Base-by-base conservation (phyloP, 1,140 invertebrate genomes). In the Psilanteris sp. region DNA sequence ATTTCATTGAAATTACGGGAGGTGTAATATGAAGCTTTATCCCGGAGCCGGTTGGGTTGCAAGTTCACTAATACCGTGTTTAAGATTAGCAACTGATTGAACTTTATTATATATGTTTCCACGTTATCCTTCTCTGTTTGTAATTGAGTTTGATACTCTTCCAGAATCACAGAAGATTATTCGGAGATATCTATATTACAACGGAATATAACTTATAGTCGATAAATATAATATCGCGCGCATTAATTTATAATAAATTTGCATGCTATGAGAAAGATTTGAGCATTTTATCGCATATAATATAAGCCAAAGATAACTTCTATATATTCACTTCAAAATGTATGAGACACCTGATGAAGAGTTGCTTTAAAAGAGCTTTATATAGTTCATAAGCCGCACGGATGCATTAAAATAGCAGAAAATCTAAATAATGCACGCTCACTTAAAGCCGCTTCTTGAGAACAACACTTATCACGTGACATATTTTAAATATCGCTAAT, bases 331-430 rank as follows among this genome's bases (percentile, higher is more conserved):
- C 43, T 62, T 50, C n/a, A 50, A 62, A 37, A 62, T 62, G 37
- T 48, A 62, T 62, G 39, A 50, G 50, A 37, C 44, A 39, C 24
- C 32, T 62, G 57, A 48, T 48, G 57, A 48, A 57, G 36, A 46
- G 57, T 62, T 48, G 8, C 31, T 48, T 61, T 37, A 61, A 48
- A 61, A 61, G 41, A 48, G 24, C 41, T 46, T 44, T 18, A 37
- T 37, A 37, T 32, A 61, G 29, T 24, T 1, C 10, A 22, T 37
- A 37, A 36, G 22, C 55, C 37, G 27, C 11, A 22, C 18, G 22
- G 16, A 9, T 36, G 29, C 41, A 27, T 36, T 37, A 32, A 46
- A 61, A 36, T 61, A 46, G 39, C 55, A 24, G 18, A 37, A 59
- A 59, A 44, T 32, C n/a, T 46, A 46, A 61, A 61, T 61, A 61